Evolutionary conservation across 2,888 invertebrate genomes (phyloP), one percentile per base, ranked within the genome.

Genomic region (Ditula angustiorana): DNA sequence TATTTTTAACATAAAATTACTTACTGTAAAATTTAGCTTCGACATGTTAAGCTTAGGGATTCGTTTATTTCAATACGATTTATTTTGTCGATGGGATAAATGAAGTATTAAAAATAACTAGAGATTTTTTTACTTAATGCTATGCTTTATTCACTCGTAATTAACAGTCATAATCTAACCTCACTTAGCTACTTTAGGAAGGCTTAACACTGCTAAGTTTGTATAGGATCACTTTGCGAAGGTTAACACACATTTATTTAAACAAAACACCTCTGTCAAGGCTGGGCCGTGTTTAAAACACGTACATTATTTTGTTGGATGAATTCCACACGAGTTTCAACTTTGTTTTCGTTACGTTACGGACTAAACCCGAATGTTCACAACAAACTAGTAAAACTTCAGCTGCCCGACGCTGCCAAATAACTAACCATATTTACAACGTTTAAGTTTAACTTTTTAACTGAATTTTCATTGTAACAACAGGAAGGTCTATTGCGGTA

Each of bases 341-440:
- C 61, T 13, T 21, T 56, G n/a, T 24, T 7, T 0, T 11, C 33
- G 5, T 21, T 28, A n/a, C 23, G 47, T 35, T 56, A 61, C 10
- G 47, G 37, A 35, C 47, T 49, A 23, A 26, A 53, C 26, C 28
- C 11, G 28, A 24, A 26, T 47, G 5, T 8, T 10, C 24, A 4
- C 16, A 2, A 13, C 10, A 37, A 23, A 19, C 10, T 33, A 30
- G 24, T 21, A 26, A 26, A 57, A 57, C 37, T 46, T 19, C 23
- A 23, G 24, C 16, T 24, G 16, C n/a, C 37, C 57, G 19, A 50
- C 19, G 49, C 19, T 50, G 30, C 47, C 30, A 57, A 57, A 57
- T 63, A 63, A 50, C 57, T 24, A 44, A 56, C 37, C 21, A 19
- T 56, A 49, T 57, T 57, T 50, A 63, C 50, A 30, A 49, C 47